These are phyloP conservation scores for Agelaius phoeniceus DNA, from an alignment of 2,113 vertebrate genomes.

Conservation along the genomic window DNA sequence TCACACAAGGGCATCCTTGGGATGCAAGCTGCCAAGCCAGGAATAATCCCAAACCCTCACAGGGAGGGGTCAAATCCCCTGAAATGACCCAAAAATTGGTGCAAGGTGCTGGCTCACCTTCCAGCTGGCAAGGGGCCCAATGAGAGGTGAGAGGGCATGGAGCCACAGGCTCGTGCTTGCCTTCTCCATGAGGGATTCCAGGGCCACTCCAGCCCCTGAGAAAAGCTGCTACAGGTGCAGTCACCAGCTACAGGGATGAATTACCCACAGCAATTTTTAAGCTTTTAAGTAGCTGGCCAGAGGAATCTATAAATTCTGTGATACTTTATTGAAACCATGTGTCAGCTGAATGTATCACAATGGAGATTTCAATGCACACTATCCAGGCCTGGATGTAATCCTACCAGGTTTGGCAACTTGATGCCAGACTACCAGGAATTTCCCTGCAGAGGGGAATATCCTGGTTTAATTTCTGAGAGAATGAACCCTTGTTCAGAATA, in stretches of 20 bases:
- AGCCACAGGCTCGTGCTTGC: background rate
- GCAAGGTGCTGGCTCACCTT: background rate
- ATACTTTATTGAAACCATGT: background rate
- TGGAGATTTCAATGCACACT: background rate
- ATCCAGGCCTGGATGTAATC: background rate
- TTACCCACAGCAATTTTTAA: background rate
- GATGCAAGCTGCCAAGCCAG: background rate
- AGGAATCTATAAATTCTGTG: background rate
- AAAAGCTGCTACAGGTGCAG: background rate
- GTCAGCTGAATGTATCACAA: background rate
- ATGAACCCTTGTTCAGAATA: background rate
- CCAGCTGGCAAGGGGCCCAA: background rate
- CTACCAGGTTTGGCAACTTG: background rate
- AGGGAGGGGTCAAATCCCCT: background rate
- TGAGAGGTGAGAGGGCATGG: background rate
- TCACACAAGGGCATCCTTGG: background rate
- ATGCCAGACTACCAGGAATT: background rate
- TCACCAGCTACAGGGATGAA: background rate
- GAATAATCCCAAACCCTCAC: background rate
- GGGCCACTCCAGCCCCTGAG: background rate
- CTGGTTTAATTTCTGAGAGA: background rate
- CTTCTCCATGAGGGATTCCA: background rate
- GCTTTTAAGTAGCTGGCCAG: background rate
- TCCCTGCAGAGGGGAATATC: background rate
- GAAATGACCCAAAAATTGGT: background rate